Conservation (phyloP, 2,797 vertebrate genomes). For the Myotis findleyi region DNA sequence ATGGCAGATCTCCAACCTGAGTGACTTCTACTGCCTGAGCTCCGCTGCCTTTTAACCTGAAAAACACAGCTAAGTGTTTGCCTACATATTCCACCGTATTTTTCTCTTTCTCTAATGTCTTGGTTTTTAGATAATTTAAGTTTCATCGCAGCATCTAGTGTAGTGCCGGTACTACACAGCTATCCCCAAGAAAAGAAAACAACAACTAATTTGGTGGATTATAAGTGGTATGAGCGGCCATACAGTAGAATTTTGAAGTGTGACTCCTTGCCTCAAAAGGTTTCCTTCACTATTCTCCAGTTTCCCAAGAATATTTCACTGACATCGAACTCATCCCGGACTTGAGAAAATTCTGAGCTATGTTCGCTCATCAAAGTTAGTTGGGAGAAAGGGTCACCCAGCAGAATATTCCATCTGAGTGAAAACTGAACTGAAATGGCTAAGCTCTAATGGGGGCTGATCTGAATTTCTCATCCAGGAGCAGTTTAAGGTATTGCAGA, state of each 20-base stretch:
- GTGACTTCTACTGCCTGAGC: not conserved
- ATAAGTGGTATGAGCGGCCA: not conserved
- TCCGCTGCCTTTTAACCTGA: not conserved
- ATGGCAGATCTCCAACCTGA: not conserved
- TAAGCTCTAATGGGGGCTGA: not conserved
- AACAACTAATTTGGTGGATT: not conserved
- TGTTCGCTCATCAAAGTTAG: constrained; percentile 33
- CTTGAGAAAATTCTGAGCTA: not conserved
- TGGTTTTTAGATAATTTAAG: not conserved
- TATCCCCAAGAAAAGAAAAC: not conserved
- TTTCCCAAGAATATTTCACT: constrained; percentile 11
- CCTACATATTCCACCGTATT: not conserved
- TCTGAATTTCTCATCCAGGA: constrained; percentile 50
- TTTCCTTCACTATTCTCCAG: not conserved
- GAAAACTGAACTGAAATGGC: constrained; percentile 36
- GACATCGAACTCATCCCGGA: not conserved
- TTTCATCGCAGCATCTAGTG: not conserved
- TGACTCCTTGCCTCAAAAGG: not conserved
- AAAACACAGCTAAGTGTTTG: not conserved
- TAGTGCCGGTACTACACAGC: not conserved
- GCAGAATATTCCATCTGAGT: constrained; percentile 51
- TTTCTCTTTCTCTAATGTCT: not conserved
- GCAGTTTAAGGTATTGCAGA: not conserved
- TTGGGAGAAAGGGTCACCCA: constrained; percentile 30
- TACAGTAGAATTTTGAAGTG: not conserved